Evolutionary conservation across 2,113 vertebrate genomes (phyloP), one percentile per base, ranked within the genome.

Genomic region (Neotragus pygmaeus): DNA sequence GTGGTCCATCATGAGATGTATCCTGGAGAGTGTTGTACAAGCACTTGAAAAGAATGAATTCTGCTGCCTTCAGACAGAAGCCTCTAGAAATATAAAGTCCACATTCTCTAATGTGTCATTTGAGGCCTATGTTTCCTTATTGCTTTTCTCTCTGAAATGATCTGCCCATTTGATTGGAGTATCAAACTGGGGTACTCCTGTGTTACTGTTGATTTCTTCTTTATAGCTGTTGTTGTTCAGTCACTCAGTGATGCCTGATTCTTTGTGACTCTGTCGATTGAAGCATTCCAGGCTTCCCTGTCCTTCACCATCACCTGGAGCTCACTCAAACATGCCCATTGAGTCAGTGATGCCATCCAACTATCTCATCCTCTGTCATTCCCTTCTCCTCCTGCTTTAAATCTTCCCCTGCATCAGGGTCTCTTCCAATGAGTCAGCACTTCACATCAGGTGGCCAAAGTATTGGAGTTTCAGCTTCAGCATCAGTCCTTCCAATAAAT

Each of bases 211-310:
- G 28, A 17, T 47, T 30, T 47, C 75, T 43, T 27, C 39, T 78
- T 19, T 78, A 30, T 6, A 9, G 64, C 4, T 70, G 1, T 11
- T 16, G 33, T 11, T 70, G n/a, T 70, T 39, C n/a, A 36, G 9
- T 70, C 19, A 1, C 66, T 70, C 66, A 70, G 66, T 70, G 2
- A 70, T 12, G n/a, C 21, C 66, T 70, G 66, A 70, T 36, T 70
- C n/a, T 70, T 36, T 36, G 19, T 0, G 10, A 70, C 64, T 10
- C 9, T 1, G 0, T 70, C 17, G 19, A 70, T 2, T 39, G 66
- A 2, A 70, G 66, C 66, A 70, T 1, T 0, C n/a, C n/a, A 39
- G 66, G 9, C 66, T 39, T 70, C 19, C 10, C n/a, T 70, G n/a
- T 70, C 66, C 64, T 66, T 66, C 1, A 23, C 19, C n/a, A 70